These are phyloP conservation scores for Coenonympha glycerion DNA, from an alignment of 2,888 invertebrate genomes.

Conservation along the genomic window DNA sequence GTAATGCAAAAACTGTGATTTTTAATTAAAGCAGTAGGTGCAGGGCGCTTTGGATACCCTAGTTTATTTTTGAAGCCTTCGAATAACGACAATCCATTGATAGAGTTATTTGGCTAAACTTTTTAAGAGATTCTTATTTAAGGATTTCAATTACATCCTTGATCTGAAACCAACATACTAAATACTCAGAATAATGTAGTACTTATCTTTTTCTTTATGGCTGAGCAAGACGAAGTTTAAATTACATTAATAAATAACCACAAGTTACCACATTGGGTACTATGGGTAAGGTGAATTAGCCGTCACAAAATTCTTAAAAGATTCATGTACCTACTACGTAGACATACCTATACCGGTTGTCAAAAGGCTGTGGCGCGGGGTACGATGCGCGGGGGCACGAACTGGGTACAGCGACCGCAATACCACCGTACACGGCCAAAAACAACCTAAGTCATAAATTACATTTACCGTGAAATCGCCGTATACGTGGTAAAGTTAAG, in stretches of 20 bases:
- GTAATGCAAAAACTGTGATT: neutral
- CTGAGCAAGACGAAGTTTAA: neutral
- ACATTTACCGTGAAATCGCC: constrained; percentile 1
- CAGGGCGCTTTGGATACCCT: too few species aligned
- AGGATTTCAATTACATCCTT: too few species aligned
- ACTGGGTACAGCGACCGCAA: constrained; percentile 73
- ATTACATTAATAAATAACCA: neutral
- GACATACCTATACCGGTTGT: constrained; percentile 72
- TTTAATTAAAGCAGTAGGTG: neutral
- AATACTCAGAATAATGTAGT: too few species aligned
- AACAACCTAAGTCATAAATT: neutral
- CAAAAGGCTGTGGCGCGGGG: constrained; percentile 54
- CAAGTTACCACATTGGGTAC: constrained; percentile 1
- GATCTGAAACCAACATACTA: too few species aligned
- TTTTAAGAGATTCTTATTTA: too few species aligned
- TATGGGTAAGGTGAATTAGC: constrained; percentile 60
- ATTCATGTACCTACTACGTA: constrained; percentile 38
- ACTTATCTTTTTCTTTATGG: too few species aligned
- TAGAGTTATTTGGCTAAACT: too few species aligned
- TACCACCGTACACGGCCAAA: constrained; percentile 29
- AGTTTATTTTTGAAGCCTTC: too few species aligned
- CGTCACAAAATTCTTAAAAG: constrained; percentile 69
- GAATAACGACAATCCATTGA: too few species aligned
- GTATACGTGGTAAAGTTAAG: neutral
- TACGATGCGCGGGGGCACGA: constrained; percentile 37